Conservation (phyloP, 2,113 vertebrate genomes). For the Petromus typicus region DNA sequence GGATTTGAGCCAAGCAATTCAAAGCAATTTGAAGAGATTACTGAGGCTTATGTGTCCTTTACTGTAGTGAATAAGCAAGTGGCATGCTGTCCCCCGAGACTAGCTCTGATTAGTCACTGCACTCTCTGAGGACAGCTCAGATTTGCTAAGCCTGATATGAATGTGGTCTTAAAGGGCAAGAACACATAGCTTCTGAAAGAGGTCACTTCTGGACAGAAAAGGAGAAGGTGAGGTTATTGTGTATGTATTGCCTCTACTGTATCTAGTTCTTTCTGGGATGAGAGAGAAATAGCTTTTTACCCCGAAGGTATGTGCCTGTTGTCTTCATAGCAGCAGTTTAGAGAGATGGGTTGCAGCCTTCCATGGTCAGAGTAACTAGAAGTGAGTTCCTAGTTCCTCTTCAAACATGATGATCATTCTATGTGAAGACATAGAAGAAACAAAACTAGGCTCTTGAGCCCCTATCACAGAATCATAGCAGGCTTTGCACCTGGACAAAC, state of each 20-base stretch:
- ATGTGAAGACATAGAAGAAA: not conserved
- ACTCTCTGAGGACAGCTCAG: not conserved
- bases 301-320: not conserved
- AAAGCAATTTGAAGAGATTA: slow-evolving; percentile 85
- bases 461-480: not conserved
- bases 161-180: not conserved
- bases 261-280: not conserved
- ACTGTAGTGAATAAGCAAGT: slow-evolving; percentile 62
- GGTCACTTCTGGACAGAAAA: not conserved
- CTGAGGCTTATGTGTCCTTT: slow-evolving; percentile 81
- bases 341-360: not conserved
- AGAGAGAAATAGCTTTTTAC: not conserved
- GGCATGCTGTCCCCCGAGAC: slow-evolving; percentile 63
- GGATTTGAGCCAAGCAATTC: slow-evolving; percentile 77
- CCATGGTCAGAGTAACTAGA: not conserved
- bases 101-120: slow-evolving; percentile 38
- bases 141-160: slow-evolving; percentile 25
- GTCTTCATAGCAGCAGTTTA: not conserved
- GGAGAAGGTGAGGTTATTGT: not conserved
- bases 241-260: not conserved
- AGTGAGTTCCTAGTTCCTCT: not conserved
- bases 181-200: not conserved
- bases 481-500: not conserved
- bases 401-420: not conserved
- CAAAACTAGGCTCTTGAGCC: not conserved